A percentile compares a stretch with the other conserved stretches of the same genome.
Conservation (phyloP, 2,888 invertebrate genomes). For the Lepidonotus clava region DNA sequence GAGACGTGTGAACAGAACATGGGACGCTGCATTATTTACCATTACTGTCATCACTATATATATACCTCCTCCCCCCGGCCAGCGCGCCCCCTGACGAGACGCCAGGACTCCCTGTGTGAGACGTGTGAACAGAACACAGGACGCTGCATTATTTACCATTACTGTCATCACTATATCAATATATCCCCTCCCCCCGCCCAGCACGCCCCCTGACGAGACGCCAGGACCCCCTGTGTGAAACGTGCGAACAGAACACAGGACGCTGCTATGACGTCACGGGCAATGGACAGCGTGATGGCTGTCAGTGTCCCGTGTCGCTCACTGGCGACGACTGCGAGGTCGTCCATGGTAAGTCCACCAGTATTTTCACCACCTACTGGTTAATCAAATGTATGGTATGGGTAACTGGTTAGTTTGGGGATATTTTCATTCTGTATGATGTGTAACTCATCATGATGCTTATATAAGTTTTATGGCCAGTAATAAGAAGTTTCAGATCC, state of each 20-base stretch:
- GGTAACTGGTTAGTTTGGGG: too few species aligned
- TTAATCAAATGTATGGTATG: neutral
- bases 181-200: neutral
- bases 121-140: constrained; percentile 28
- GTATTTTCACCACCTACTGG: neutral
- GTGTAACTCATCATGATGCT: too few species aligned
- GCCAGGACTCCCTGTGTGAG: constrained; percentile 1
- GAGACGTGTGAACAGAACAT: too few species aligned
- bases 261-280: constrained; percentile 28
- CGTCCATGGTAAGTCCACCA: constrained; percentile 1
- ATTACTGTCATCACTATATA: too few species aligned
- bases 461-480: too few species aligned
- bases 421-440: too few species aligned
- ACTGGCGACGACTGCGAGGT: constrained; percentile 40
- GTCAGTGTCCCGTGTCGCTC: constrained; percentile 22
- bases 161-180: too few species aligned
- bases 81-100: neutral
- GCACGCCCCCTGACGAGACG: neutral
- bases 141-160: too few species aligned
- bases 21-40: too few species aligned
- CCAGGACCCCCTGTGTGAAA: constrained; percentile 5
- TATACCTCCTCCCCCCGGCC: neutral
- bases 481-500: too few species aligned
- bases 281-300: constrained; percentile 26
- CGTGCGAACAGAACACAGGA: constrained; percentile 20